A percentile compares a stretch with the other conserved stretches of the same genome.
Evolutionary conservation across 2,113 vertebrate genomes (phyloP).

Genomic region (Asarcornis scutulata): DNA sequence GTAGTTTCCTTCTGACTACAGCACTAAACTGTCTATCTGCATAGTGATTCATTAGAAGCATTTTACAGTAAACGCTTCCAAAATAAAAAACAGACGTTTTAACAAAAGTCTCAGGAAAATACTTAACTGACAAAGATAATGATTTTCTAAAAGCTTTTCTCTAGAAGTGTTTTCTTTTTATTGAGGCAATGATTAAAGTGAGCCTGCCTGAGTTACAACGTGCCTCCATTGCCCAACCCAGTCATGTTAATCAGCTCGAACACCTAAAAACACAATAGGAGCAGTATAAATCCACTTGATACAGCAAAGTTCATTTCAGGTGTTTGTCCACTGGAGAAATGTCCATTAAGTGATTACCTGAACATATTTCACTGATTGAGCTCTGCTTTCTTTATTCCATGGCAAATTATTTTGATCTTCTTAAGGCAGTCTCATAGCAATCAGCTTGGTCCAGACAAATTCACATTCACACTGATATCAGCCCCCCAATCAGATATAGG

Average conservation of each 20-base stretch:
- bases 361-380: not conserved
- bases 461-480: not conserved
- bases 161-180: constrained; percentile 52
- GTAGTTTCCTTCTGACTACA: constrained; percentile 4
- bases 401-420: not conserved
- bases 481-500: not conserved
- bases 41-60: constrained; percentile 45
- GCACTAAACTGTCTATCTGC: not conserved
- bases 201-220: not conserved
- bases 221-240: constrained; percentile 44
- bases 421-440: not conserved
- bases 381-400: not conserved
- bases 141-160: constrained; percentile 60
- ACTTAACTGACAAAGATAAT: constrained; percentile 61
- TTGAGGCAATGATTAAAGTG: constrained; percentile 53
- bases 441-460: not conserved
- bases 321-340: constrained; percentile 14
- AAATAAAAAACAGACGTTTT: constrained; percentile 65
- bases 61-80: constrained; percentile 36
- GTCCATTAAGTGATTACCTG: not conserved
- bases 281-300: constrained; percentile 29
- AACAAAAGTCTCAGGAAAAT: constrained; percentile 49
- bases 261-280: constrained; percentile 35
- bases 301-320: constrained; percentile 37
- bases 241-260: constrained; percentile 59